Evolutionary conservation across 1,140 invertebrate genomes (phyloP).

Genomic region (Bombus haemorrhoidalis): DNA sequence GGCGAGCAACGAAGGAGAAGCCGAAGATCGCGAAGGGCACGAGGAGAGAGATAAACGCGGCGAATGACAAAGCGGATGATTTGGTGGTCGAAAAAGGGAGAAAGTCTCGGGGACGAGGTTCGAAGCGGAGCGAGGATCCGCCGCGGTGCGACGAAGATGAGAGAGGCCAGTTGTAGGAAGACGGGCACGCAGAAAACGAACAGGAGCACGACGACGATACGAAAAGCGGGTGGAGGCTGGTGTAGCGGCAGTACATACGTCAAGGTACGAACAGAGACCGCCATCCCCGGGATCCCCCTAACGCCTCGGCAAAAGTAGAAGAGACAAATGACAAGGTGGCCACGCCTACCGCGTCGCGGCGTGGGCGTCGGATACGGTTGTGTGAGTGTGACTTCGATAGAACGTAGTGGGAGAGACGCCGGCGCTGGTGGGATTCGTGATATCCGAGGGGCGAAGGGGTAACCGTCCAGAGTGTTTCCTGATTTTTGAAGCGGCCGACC

Average conservation of each 20-base stretch:
- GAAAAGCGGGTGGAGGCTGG: conserved; percentile 54
- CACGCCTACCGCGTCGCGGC: conserved; percentile 74
- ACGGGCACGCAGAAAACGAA: conserved; percentile 32
- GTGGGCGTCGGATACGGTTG: conserved; percentile 74
- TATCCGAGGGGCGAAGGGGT: conserved; percentile 32
- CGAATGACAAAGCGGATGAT: conserved; percentile 36
- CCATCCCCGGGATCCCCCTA: conserved; percentile 69
- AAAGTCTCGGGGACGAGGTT: neutral
- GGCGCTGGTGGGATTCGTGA: conserved; percentile 55
- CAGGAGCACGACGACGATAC: conserved; percentile 34
- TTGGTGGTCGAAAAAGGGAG: conserved; percentile 32
- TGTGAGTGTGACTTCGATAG: conserved; percentile 68
- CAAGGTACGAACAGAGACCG: conserved; percentile 64
- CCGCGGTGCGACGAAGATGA: neutral
- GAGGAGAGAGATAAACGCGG: conserved; percentile 16
- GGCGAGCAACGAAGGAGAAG: neutral
- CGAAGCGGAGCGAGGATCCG: neutral
- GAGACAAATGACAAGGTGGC: conserved; percentile 78
- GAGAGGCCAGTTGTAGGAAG: neutral
- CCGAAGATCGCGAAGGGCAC: neutral
- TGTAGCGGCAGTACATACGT: conserved; percentile 75
- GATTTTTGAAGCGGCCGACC: conserved; percentile 66
- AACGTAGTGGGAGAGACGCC: conserved; percentile 49
- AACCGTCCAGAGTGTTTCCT: conserved; percentile 56
- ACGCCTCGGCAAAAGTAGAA: conserved; percentile 68